Evolutionary conservation across 2,113 vertebrate species (phyloP).

Genomic region (Pipa parva): DNA sequence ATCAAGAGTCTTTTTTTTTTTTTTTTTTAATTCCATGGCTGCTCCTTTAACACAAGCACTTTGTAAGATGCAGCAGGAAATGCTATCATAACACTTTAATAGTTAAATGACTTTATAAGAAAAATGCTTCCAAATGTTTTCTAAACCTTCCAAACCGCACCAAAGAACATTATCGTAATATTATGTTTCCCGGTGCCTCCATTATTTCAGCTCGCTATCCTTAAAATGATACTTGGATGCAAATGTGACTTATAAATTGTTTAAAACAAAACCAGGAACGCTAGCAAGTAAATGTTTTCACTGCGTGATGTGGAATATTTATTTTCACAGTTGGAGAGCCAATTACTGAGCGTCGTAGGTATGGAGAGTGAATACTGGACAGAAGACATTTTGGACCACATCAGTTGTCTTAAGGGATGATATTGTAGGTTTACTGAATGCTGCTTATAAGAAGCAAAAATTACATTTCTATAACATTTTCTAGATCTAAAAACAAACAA

Average conservation of each 20-base stretch:
- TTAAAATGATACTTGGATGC: constrained; percentile 82
- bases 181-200: constrained; percentile 85
- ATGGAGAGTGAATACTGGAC: neutral
- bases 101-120: constrained; percentile 90
- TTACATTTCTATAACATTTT: too few relatives aligned
- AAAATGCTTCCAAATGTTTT: constrained; percentile 98
- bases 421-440: too few relatives aligned
- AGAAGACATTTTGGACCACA: constrained; percentile 6
- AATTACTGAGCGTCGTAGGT: constrained; percentile 1
- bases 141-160: constrained; percentile 89
- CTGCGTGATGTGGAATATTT: constrained; percentile 14
- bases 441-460: too few relatives aligned
- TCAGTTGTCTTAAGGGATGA: neutral
- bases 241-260: constrained; percentile 57
- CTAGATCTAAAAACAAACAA: too few relatives aligned
- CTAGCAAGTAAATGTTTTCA: constrained; percentile 1
- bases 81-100: constrained; percentile 88
- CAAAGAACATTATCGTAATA: constrained; percentile 91
- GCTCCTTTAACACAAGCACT: constrained; percentile 57
- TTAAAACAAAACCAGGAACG: constrained; percentile 28
- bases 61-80: constrained; percentile 67
- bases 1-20: constrained; percentile 53
- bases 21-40: constrained; percentile 33
- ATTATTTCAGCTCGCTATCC: constrained; percentile 78
- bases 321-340: constrained; percentile 14